Conservation (phyloP, 2,888 invertebrate species). For the Acanthosepion esculentum region DNA sequence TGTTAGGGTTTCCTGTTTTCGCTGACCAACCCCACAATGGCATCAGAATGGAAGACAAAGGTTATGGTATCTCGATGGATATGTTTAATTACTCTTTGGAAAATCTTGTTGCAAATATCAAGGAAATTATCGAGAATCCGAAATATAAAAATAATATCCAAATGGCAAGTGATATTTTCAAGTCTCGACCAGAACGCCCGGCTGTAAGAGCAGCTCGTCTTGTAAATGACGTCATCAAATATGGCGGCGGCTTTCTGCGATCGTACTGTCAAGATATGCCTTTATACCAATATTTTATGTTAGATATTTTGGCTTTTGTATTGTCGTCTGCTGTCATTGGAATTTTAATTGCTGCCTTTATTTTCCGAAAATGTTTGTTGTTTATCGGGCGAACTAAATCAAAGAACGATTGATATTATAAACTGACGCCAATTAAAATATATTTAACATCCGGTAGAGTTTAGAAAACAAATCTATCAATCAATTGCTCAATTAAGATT, state of each 20-base stretch:
- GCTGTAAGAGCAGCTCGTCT: conserved; percentile 59
- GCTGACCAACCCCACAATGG: conserved; percentile 56
- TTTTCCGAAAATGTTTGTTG: not conserved
- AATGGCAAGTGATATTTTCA: conserved; percentile 55
- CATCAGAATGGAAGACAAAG: conserved; percentile 52
- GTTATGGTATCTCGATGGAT: conserved; percentile 57
- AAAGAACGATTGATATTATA: not conserved
- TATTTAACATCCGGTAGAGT: too few relatives aligned
- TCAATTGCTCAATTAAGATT: too few relatives aligned
- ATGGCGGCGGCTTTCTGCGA: conserved; percentile 60
- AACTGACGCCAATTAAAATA: not conserved
- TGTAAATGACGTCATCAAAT: conserved; percentile 63
- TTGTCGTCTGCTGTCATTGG: not conserved
- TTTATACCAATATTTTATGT: conserved; percentile 58
- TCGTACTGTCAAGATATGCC: conserved; percentile 58
- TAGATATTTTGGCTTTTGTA: conserved; percentile 55
- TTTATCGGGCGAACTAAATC: not conserved
- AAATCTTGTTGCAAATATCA: conserved; percentile 52
- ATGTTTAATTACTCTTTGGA: conserved; percentile 48
- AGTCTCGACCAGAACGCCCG: conserved; percentile 52
- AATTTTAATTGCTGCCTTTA: not conserved
- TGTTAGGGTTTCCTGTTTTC: conserved; percentile 56
- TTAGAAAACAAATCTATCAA: too few relatives aligned
- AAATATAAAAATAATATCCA: conserved; percentile 53
- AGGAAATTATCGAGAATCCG: conserved; percentile 52